Evolutionary conservation across 2,797 vertebrate species (phyloP), one percentile per base, ranked within the genome.

Genomic region (Melanotaenia maccullochi): DNA sequence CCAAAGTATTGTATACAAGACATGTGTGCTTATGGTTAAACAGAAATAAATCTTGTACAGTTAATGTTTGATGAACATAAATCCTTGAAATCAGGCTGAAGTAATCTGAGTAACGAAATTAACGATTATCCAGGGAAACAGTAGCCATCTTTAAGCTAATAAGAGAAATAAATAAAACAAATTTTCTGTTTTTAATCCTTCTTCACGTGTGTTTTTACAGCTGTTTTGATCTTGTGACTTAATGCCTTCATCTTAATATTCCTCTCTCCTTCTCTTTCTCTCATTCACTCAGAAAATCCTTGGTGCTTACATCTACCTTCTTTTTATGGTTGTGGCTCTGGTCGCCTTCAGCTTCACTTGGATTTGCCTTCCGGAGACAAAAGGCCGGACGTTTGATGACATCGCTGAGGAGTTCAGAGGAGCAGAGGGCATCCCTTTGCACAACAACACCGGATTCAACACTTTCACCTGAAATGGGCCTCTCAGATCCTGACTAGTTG

Each of bases 321-420:
- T 95, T 71, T 93, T 94, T 65, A 91, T 84, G 88, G 38, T 28
- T 0, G 81, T 85, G 71, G 92, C 89, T 63, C 44, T 92, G 32
- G 3, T 83, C 3, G 87, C 93, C 59, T 91, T 93, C 80, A 20
- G 67, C 63, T 89, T 91, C 75, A 93, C 79, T 9, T 90, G 92
- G 87, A 35, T 91, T 32, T 90, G 87, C 60, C 87, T 95, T 18
- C 94, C 94, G 0, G 94, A 95, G 84, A 95, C 95, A 3, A 94
- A 90, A 69, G 93, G 94, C 0, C 89, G 95, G 9, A 93, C 89
- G 0, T 95, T 94, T 20, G 90, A 93, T 5, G 90, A 94, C 70
- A 94, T 94, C 4, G 86, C 91, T 0, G 89, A 88, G 13, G 90
- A 89, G 71, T 94, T 95, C 76, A 81, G 88, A 35, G 91, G 91